A percentile compares a stretch with the other conserved stretches of the same genome.
Conservation (phyloP, 2,797 vertebrate species). For the Danio aesculapii region DNA sequence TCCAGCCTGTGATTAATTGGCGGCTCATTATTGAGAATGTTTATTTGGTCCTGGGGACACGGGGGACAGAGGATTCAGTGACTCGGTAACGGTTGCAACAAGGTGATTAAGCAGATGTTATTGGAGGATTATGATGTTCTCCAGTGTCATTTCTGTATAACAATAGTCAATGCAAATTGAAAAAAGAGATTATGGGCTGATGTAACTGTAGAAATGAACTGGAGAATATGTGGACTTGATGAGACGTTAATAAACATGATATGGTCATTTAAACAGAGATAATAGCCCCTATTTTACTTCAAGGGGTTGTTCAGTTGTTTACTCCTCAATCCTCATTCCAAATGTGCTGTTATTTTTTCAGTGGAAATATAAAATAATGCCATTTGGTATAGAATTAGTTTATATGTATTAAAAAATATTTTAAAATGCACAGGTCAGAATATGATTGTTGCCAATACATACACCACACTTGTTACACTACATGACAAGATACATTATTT, state of each 20-base stretch:
- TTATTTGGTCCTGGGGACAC: conserved; percentile 40
- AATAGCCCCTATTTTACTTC: conserved; percentile 9
- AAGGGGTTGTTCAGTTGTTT: conserved; percentile 9
- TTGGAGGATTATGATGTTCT: conserved; percentile 43
- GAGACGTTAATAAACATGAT: background rate
- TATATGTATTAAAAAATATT: no score
- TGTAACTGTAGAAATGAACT: conserved; percentile 27
- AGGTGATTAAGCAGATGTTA: conserved; percentile 40
- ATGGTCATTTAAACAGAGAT: conserved; percentile 17
- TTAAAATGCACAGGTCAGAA: no score
- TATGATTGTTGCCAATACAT: no score
- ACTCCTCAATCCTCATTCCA: background rate
- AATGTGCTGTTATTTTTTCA: background rate
- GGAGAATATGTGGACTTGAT: conserved; percentile 14
- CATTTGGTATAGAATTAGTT: no score
- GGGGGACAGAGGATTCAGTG: conserved; percentile 34
- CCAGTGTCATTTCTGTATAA: conserved; percentile 36
- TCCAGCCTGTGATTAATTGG: conserved; percentile 51
- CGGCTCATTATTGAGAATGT: conserved; percentile 36
- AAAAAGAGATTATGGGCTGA: conserved; percentile 27
- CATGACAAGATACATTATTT: no score
- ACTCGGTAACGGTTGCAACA: conserved; percentile 29
- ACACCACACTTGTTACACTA: no score
- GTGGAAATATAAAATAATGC: no score
- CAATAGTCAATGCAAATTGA: conserved; percentile 7